These are phyloP conservation scores for Lamellibrachia columna DNA, from an alignment of 2,888 invertebrate species.

Conservation along the genomic window DNA sequence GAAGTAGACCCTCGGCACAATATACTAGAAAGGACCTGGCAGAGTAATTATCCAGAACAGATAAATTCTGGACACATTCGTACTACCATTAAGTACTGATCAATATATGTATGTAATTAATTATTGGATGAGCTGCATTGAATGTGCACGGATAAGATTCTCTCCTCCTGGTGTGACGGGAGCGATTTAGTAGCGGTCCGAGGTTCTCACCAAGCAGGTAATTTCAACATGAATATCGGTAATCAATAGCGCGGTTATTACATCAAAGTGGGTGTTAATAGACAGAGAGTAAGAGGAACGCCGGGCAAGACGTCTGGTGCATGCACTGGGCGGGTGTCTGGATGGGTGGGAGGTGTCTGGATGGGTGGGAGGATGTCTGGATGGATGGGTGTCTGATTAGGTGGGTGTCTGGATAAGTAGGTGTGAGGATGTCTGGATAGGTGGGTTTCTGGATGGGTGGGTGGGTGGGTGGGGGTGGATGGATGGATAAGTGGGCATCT, in stretches of 20 bases:
- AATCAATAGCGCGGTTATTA: background rate
- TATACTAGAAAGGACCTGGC: too few species aligned
- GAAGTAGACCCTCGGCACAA: too few species aligned
- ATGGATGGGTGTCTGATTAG: background rate
- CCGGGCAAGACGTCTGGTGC: background rate
- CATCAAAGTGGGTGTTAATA: background rate
- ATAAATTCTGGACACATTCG: too few species aligned
- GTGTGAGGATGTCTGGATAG: background rate
- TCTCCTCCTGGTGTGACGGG: background rate
- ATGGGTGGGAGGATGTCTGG: background rate
- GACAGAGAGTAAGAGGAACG: background rate
- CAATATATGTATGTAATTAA: background rate
- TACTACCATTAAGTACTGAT: background rate
- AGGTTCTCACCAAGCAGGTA: background rate
- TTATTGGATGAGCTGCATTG: background rate
- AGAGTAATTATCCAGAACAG: too few species aligned
- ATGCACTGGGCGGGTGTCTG: background rate
- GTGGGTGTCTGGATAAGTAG: background rate
- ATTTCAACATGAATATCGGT: conserved; percentile 4
- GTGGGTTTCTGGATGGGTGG: background rate
- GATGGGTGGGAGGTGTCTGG: background rate
- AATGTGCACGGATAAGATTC: background rate
- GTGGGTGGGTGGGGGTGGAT: background rate
- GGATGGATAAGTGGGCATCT: too few species aligned
- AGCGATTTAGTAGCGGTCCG: background rate